Percentiles rank a stretch among this genome's conserved stretches.
phyloP scores from a whole-genome alignment of 2,888 invertebrate species.

The Hymenopus coronatus region DNA sequence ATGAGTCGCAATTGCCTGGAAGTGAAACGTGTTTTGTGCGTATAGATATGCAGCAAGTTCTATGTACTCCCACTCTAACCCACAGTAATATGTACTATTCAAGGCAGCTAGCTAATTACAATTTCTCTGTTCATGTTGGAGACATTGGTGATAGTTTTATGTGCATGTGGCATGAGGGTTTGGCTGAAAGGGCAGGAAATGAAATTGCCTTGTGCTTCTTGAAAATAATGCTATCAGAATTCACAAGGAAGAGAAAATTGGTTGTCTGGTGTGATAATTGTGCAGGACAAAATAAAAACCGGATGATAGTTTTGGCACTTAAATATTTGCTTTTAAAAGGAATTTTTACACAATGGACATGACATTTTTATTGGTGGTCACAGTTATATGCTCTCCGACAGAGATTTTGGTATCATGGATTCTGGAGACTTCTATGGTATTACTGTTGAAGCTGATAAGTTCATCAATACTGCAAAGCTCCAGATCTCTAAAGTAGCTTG shows the following conservation, averaged over 20 bases:
- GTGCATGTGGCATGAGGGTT: constrained; percentile 38
- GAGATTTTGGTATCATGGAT: constrained; percentile 31
- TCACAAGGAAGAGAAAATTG: background rate
- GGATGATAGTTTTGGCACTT: constrained; percentile 9
- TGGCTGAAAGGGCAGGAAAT: constrained; percentile 37
- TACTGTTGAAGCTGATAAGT: background rate
- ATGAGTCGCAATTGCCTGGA: background rate
- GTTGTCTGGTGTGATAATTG: constrained; percentile 11
- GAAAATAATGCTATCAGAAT: background rate
- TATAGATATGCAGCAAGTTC: background rate
- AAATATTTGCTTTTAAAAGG: background rate
- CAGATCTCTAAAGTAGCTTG: background rate
- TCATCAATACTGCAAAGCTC: background rate
- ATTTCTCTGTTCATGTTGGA: background rate
- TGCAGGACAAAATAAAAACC: constrained; percentile 11
- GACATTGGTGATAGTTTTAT: constrained; percentile 35
- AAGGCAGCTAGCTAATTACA: background rate
- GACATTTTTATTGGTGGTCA: background rate
- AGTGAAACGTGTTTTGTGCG: background rate
- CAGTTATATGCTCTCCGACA: constrained; percentile 29
- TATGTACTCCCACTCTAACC: background rate
- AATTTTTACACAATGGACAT: background rate
- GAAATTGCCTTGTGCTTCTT: too few relatives aligned
- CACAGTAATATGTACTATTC: background rate
- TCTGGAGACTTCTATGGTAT: background rate